These are phyloP conservation scores for Chrysomela aeneicollis DNA, from an alignment of 2,888 invertebrate species.

Conservation along the genomic window DNA sequence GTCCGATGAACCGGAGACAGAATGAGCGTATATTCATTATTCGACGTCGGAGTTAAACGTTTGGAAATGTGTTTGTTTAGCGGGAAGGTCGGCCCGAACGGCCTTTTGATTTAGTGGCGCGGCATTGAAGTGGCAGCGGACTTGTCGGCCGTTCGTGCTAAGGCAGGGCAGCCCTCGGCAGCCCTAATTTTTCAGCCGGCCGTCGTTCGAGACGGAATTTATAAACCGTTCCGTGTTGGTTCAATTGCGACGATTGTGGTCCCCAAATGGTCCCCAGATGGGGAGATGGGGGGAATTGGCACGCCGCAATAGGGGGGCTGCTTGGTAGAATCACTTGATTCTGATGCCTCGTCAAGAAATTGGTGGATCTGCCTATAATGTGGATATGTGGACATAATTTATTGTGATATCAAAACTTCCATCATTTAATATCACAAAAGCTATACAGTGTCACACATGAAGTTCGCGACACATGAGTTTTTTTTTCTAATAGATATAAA, in stretches of 20 bases:
- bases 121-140: slow-evolving; percentile 60
- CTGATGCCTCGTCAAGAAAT: too few relatives aligned
- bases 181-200: slow-evolving; percentile 52
- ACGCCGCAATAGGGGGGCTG: too few relatives aligned
- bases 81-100: slow-evolving; percentile 44
- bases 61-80: slow-evolving; percentile 52
- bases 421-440: too few relatives aligned
- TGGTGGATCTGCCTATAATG: too few relatives aligned
- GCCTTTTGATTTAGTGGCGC: slow-evolving; percentile 57
- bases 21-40: slow-evolving; percentile 42
- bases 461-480: too few relatives aligned
- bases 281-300: too few relatives aligned
- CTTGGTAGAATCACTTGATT: too few relatives aligned
- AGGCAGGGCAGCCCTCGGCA: slow-evolving; percentile 52
- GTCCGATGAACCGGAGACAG: slow-evolving; percentile 29
- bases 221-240: slow-evolving; percentile 35
- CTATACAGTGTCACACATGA: too few relatives aligned
- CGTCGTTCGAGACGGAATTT: slow-evolving; percentile 37
- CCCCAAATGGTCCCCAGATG: too few relatives aligned
- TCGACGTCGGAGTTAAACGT: slow-evolving; percentile 41
- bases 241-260: slow-evolving; percentile 35
- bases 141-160: slow-evolving; percentile 53
- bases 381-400: too few relatives aligned
- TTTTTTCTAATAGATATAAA: too few relatives aligned
- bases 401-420: too few relatives aligned